Conservation (phyloP, 1,140 invertebrate genomes). For the Rhyacophila brunnea region DNA sequence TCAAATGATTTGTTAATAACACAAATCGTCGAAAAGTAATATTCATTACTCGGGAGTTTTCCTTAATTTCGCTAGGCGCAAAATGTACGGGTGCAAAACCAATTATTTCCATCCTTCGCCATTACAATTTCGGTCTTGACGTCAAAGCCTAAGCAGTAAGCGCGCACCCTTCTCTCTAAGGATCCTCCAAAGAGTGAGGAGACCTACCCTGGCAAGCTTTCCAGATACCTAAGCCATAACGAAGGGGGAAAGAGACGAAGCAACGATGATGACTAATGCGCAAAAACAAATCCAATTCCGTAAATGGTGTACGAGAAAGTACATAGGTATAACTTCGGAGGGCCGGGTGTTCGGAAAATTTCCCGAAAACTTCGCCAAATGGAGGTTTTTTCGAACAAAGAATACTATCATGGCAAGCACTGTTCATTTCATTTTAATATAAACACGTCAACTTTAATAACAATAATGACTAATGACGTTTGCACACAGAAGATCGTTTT, state of each 20-base stretch:
- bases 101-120: conserved; percentile 20
- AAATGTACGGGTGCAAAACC: conserved; percentile 4
- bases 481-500: too few relatives aligned
- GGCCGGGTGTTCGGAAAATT: conserved; percentile 1
- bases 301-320: conserved; percentile 27
- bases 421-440: too few relatives aligned
- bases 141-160: conserved; percentile 3
- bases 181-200: conserved; percentile 3
- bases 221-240: background rate
- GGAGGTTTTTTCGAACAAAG: too few relatives aligned
- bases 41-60: too few relatives aligned
- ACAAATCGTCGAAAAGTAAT: too few relatives aligned
- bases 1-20: too few relatives aligned
- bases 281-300: conserved; percentile 37
- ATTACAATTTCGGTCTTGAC: background rate
- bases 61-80: too few relatives aligned
- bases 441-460: too few relatives aligned
- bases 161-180: conserved; percentile 1
- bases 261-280: conserved; percentile 36
- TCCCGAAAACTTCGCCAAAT: background rate
- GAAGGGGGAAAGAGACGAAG: conserved; percentile 12
- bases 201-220: background rate
- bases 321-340: conserved; percentile 27
- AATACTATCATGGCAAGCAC: too few relatives aligned
- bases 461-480: too few relatives aligned